Percentiles rank a stretch among this genome's conserved stretches.
These are phyloP conservation scores for Pachyseris speciosa DNA, from an alignment of 64 coral and sea anemone species.

Conservation along the genomic window DNA sequence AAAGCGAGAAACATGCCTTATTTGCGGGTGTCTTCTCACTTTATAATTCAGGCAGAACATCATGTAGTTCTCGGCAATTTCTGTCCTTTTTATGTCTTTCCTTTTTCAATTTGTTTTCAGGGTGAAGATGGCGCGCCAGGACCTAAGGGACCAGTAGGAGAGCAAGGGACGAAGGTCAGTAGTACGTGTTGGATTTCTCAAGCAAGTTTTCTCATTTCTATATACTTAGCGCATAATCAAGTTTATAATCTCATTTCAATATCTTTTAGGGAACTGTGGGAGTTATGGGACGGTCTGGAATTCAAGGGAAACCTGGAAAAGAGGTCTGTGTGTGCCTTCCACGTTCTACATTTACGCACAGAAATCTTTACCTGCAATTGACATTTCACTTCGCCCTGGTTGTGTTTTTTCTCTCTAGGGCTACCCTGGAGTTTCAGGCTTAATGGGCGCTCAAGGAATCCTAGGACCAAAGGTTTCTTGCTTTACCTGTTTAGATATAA, in stretches of 20 bases:
- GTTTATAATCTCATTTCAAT: not conserved
- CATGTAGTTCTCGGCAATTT: too few relatives aligned
- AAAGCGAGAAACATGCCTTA: too few relatives aligned
- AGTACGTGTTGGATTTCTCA: not conserved
- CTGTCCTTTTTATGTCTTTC: not conserved
- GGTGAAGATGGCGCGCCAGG: conserved; percentile 53
- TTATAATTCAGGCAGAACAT: too few relatives aligned
- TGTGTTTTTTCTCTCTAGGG: not conserved
- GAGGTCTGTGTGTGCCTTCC: not conserved
- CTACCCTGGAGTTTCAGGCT: conserved; percentile 22
- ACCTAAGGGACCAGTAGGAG: conserved; percentile 25
- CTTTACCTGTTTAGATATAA: not conserved
- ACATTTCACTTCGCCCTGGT: not conserved
- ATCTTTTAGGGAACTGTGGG: conserved; percentile 39
- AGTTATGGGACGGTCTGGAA: conserved; percentile 22
- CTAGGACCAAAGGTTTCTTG: conserved; percentile 30
- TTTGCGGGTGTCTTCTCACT: not conserved
- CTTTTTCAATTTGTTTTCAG: not conserved
- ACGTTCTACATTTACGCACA: too few relatives aligned
- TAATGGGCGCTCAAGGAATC: conserved; percentile 27
- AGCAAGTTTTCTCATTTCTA: not conserved
- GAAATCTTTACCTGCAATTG: too few relatives aligned
- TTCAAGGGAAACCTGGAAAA: conserved; percentile 34
- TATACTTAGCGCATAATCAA: not conserved
- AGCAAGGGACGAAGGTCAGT: conserved; percentile 43